A percentile compares a stretch with the other conserved stretches of the same genome.
phyloP scores from a whole-genome alignment of 2,113 vertebrate species.

The Charadrius vociferus region DNA sequence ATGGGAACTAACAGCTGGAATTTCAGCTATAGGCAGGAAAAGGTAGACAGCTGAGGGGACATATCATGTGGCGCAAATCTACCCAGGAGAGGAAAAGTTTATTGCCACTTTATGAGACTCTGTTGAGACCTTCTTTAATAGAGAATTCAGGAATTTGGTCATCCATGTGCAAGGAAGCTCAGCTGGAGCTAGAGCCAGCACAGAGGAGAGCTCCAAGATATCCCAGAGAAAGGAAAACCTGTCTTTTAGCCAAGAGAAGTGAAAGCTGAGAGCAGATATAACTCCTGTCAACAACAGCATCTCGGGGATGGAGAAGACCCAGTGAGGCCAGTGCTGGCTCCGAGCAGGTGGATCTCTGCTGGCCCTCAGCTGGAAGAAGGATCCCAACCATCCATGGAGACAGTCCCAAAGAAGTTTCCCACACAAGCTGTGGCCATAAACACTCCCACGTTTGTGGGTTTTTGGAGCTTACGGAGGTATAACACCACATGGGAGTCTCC shows the following conservation, averaged over 20 bases:
- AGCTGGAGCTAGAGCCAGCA: not conserved
- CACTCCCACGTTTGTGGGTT: not conserved
- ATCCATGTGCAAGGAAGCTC: not conserved
- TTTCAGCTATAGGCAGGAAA: not conserved
- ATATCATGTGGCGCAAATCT: accelerated
- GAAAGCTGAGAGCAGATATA: not conserved
- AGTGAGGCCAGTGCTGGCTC: not conserved
- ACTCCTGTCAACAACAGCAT: not conserved
- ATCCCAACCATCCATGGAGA: not conserved
- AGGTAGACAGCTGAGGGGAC: not conserved
- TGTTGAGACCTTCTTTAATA: not conserved
- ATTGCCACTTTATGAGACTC: not conserved
- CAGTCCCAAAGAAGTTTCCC: accelerated
- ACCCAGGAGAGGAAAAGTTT: not conserved
- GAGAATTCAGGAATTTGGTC: not conserved
- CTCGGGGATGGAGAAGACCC: not conserved
- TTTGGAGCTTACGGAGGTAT: not conserved
- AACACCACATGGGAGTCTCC: not conserved
- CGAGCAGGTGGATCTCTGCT: not conserved
- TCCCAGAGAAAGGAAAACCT: not conserved
- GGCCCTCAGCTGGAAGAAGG: not conserved
- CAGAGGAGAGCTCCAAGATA: not conserved
- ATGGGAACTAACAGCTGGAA: not conserved
- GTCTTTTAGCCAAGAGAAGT: not conserved
- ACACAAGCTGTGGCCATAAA: not conserved